Conservation (phyloP, 2,888 invertebrate species). For the Cephus pygmeus region DNA sequence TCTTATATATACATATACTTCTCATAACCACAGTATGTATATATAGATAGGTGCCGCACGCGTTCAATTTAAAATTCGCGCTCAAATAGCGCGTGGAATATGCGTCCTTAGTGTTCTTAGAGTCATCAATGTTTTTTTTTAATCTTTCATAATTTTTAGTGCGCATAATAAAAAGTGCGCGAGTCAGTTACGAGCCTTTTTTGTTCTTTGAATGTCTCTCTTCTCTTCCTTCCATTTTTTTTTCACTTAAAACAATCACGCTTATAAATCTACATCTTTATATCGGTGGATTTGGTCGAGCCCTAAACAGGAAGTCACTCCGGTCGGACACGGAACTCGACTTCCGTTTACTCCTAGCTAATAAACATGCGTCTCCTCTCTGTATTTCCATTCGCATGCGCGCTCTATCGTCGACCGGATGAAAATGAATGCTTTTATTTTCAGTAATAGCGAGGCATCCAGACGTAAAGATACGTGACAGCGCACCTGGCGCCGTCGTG, state of each 20-base stretch:
- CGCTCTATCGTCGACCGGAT: neutral
- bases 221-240: neutral
- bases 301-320: neutral
- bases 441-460: neutral
- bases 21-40: slow-evolving; percentile 22
- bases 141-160: neutral
- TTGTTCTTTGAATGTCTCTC: slow-evolving; percentile 9
- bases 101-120: slow-evolving; percentile 12
- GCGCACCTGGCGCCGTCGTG: no score
- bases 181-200: neutral
- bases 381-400: neutral
- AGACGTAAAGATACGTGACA: neutral
- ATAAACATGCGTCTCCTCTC: neutral
- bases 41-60: slow-evolving; percentile 6
- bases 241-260: neutral
- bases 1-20: neutral
- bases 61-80: neutral
- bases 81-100: neutral
- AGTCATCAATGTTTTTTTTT: neutral
- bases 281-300: neutral
- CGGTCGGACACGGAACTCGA: neutral
- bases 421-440: neutral
- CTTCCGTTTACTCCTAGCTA: neutral
- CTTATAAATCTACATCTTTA: neutral
- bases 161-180: neutral